Conservation (phyloP, 2,797 vertebrate species). For the Gallinago stenura region DNA sequence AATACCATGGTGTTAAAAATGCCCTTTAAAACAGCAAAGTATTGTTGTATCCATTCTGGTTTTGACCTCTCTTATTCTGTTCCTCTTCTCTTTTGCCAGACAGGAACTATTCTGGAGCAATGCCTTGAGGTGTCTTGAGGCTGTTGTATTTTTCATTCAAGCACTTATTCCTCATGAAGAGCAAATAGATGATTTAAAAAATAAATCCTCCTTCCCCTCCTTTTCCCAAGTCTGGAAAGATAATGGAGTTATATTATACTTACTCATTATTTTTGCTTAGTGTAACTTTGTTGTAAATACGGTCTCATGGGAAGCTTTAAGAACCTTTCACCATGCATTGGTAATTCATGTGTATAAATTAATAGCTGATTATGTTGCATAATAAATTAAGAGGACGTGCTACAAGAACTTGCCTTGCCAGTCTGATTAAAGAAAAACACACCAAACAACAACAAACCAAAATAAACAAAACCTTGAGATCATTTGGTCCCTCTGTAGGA, state of each 20-base stretch:
- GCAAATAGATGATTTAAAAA: background rate
- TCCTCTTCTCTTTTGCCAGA: background rate
- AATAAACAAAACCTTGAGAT: background rate
- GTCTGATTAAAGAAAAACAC: background rate
- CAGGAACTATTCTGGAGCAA: no score
- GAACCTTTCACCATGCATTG: background rate
- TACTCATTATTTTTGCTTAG: background rate
- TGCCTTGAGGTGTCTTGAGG: background rate
- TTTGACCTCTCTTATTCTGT: background rate
- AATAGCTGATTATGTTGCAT: background rate
- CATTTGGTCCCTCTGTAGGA: background rate
- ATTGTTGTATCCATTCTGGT: accelerated
- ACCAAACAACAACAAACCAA: background rate
- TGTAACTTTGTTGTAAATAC: background rate
- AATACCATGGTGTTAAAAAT: background rate
- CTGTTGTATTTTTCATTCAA: background rate
- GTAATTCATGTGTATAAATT: background rate
- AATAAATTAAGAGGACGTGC: background rate
- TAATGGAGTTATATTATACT: background rate
- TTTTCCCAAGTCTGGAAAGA: background rate
- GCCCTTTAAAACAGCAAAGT: background rate
- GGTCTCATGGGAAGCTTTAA: background rate
- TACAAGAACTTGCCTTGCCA: background rate
- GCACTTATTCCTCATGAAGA: background rate
- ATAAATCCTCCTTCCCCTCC: background rate